These are phyloP conservation scores for Euthynnus affinis DNA, from an alignment of 2,797 vertebrate genomes.

Conservation along the genomic window DNA sequence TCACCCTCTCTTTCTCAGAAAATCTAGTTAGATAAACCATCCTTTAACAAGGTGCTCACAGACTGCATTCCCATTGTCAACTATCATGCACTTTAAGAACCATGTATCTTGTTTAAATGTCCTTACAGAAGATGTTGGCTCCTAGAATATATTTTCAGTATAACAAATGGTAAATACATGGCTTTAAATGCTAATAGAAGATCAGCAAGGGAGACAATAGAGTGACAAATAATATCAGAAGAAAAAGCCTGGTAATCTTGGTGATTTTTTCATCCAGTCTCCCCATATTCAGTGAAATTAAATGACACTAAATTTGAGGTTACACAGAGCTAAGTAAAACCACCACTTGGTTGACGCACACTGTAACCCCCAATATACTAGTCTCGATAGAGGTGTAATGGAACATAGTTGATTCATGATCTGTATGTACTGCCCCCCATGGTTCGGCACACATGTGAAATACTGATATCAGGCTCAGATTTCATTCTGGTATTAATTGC, in stretches of 20 bases:
- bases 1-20: slow-evolving; percentile 10
- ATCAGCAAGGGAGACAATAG: not conserved
- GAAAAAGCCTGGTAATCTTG: slow-evolving; percentile 4
- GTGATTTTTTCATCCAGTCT: slow-evolving; percentile 18
- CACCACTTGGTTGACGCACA: slow-evolving; percentile 1
- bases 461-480: not conserved
- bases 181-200: slow-evolving; percentile 15
- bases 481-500: slow-evolving; percentile 14
- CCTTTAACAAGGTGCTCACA: not conserved
- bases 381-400: not conserved
- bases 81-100: not conserved
- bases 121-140: not conserved
- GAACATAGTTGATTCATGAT: too few species aligned
- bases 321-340: slow-evolving; percentile 30
- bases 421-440: too few species aligned
- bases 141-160: not conserved
- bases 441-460: too few species aligned
- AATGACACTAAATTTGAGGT: slow-evolving; percentile 20
- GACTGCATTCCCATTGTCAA: not conserved
- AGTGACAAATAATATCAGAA: slow-evolving; percentile 13
- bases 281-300: slow-evolving; percentile 17
- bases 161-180: slow-evolving; percentile 25
- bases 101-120: slow-evolving; percentile 20
- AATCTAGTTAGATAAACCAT: slow-evolving; percentile 6
- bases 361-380: not conserved